Evolutionary conservation across 92 coral and sea anemone species (phyloP).

Genomic region (Zoanthus solanderi): DNA sequence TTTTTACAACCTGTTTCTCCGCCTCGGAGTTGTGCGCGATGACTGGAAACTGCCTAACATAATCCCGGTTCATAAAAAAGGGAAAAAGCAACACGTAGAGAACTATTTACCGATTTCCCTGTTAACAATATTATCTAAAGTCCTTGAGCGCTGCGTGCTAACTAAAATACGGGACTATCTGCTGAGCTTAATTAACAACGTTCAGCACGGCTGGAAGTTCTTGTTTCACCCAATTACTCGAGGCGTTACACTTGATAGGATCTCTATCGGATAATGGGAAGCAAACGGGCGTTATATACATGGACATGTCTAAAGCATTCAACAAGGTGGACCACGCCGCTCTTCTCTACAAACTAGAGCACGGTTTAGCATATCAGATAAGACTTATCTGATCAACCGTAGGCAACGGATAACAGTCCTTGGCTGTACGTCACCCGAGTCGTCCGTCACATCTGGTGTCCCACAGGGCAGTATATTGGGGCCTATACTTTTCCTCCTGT

Average conservation of each 20-base stretch:
- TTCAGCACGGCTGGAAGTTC: constrained; percentile 50
- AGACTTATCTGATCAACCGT: background rate
- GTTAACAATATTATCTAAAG: constrained; percentile 37
- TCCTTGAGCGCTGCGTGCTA: constrained; percentile 35
- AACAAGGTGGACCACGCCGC: constrained; percentile 47
- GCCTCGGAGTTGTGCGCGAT: constrained; percentile 21
- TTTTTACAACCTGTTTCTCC: constrained; percentile 38
- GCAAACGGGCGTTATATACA: constrained; percentile 40
- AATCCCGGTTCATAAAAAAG: constrained; percentile 64
- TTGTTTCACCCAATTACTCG: constrained; percentile 51
- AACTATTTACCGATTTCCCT: constrained; percentile 57
- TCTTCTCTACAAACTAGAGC: constrained; percentile 20
- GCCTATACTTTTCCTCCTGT: background rate
- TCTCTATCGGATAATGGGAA: constrained; percentile 39
- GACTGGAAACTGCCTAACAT: constrained; percentile 69
- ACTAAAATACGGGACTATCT: constrained; percentile 18
- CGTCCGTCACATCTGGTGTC: background rate
- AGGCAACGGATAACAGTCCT: constrained; percentile 14
- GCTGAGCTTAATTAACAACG: background rate
- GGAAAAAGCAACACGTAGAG: constrained; percentile 58
- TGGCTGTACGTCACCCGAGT: background rate
- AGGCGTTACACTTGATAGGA: constrained; percentile 48
- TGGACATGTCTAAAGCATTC: constrained; percentile 27
- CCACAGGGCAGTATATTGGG: background rate
- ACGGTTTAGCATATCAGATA: background rate